phyloP scores from a whole-genome alignment of 2,888 invertebrate species.

The Tethea ocularis region DNA sequence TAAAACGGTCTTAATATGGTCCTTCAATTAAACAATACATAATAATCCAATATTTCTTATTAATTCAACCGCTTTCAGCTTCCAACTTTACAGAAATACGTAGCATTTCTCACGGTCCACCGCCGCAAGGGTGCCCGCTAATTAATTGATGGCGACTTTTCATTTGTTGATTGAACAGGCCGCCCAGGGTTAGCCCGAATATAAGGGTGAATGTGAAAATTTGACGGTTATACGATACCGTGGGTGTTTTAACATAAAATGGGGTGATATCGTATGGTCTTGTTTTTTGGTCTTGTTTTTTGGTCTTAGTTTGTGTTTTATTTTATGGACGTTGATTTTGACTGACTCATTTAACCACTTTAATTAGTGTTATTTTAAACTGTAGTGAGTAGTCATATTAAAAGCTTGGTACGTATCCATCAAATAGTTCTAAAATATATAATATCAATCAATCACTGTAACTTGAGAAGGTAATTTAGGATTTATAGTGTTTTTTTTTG shows the following conservation, averaged over 20 bases:
- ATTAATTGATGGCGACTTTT: slow-evolving; percentile 75
- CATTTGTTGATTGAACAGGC: slow-evolving; percentile 58
- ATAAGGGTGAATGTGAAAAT: slow-evolving; percentile 18
- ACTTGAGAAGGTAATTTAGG: too few species aligned
- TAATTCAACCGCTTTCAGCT: neutral
- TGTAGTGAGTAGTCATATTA: too few species aligned
- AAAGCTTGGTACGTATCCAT: too few species aligned
- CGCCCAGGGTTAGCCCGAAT: slow-evolving; percentile 22
- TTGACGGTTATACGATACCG: neutral
- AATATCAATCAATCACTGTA: too few species aligned
- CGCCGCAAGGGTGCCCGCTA: slow-evolving; percentile 54
- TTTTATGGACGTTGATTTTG: neutral
- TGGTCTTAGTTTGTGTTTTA: neutral
- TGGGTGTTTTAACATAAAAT: neutral
- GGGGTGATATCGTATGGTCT: neutral
- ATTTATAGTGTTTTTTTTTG: too few species aligned
- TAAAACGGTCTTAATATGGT: too few species aligned
- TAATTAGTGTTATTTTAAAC: too few species aligned
- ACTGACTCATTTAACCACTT: too few species aligned
- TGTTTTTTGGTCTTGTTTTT: neutral
- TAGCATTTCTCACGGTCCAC: slow-evolving; percentile 57
- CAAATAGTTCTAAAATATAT: too few species aligned
- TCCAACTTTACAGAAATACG: slow-evolving; percentile 15
- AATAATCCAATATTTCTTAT: too few species aligned
- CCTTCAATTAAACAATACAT: too few species aligned